These are phyloP conservation scores for Nemopilema nomurai DNA, from an alignment of 30 jellyfish, hydroid and myxozoan species.

Conservation along the genomic window DNA sequence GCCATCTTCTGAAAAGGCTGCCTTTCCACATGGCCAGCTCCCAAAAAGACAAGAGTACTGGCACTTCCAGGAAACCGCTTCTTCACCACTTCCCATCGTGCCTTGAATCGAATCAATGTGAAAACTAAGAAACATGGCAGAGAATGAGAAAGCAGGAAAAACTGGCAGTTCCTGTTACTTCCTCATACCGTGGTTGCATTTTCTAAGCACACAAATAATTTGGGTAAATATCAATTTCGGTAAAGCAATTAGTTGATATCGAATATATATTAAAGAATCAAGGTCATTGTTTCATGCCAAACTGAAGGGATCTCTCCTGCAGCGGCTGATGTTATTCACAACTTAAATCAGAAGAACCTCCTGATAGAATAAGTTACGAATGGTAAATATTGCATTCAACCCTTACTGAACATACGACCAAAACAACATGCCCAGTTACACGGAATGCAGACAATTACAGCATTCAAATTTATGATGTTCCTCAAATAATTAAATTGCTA, in stretches of 20 bases:
- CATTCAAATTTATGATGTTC: too few relatives aligned
- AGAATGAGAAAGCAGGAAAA: not conserved
- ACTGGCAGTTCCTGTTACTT: not conserved
- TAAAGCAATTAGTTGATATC: too few relatives aligned
- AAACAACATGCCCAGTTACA: slow-evolving; percentile 42
- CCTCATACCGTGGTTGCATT: not conserved
- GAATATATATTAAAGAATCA: too few relatives aligned
- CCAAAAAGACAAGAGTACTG: slow-evolving; percentile 69
- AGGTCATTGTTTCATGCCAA: too few relatives aligned
- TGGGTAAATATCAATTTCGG: not conserved
- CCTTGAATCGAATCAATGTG: not conserved
- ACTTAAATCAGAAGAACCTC: not conserved
- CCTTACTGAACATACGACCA: slow-evolving; percentile 47
- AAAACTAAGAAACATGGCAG: not conserved
- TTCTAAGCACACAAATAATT: not conserved
- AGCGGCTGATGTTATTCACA: not conserved
- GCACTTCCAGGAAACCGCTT: slow-evolving; percentile 59
- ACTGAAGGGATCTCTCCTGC: too few relatives aligned
- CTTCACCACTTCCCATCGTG: slow-evolving; percentile 9
- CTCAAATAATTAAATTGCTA: too few relatives aligned
- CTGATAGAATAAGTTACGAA: not conserved
- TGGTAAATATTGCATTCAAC: slow-evolving; percentile 45
- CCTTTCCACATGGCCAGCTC: slow-evolving; percentile 67
- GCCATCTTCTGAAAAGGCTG: slow-evolving; percentile 85
- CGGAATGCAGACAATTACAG: slow-evolving; percentile 52